Evolutionary conservation across 37 sponge, comb jelly and placozoan species (phyloP).

Genomic region (Theonella swinhoei): DNA sequence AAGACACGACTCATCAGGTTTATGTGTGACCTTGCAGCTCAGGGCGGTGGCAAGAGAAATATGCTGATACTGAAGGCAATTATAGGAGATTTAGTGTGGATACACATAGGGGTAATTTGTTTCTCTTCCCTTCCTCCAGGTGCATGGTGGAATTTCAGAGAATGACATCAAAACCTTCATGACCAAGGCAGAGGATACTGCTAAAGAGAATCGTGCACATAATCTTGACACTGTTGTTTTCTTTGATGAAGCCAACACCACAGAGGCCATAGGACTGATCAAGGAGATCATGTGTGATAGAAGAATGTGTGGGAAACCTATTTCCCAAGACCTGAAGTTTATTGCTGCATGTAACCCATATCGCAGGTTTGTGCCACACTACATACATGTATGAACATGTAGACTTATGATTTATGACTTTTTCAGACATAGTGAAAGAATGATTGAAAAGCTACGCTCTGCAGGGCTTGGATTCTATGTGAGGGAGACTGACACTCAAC

Average conservation of each 20-base stretch:
- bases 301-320: slow-evolving; percentile 68
- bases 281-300: slow-evolving; percentile 97
- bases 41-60: slow-evolving; percentile 45
- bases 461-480: slow-evolving; percentile 93
- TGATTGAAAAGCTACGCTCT: slow-evolving; percentile 78
- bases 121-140: slow-evolving; percentile 27
- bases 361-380: slow-evolving; percentile 40
- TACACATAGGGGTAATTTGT: neutral
- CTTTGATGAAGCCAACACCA: slow-evolving; percentile 99
- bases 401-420: neutral
- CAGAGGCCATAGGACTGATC: slow-evolving; percentile 86
- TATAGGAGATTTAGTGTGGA: neutral
- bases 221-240: slow-evolving; percentile 81
- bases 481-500: slow-evolving; percentile 48
- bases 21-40: slow-evolving; percentile 84
- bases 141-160: slow-evolving; percentile 89
- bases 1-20: slow-evolving; percentile 92
- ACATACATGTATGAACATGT: neutral
- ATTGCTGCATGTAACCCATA: slow-evolving; percentile 98
- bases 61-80: slow-evolving; percentile 76
- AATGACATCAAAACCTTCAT: slow-evolving; percentile 53
- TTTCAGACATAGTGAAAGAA: slow-evolving; percentile 69
- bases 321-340: slow-evolving; percentile 74
- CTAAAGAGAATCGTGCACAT: slow-evolving; percentile 37
- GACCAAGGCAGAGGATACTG: slow-evolving; percentile 59